Percentiles rank a stretch among this genome's conserved stretches.
phyloP scores from a whole-genome alignment of 2,888 invertebrate genomes.

The Pegoplata infirma region DNA sequence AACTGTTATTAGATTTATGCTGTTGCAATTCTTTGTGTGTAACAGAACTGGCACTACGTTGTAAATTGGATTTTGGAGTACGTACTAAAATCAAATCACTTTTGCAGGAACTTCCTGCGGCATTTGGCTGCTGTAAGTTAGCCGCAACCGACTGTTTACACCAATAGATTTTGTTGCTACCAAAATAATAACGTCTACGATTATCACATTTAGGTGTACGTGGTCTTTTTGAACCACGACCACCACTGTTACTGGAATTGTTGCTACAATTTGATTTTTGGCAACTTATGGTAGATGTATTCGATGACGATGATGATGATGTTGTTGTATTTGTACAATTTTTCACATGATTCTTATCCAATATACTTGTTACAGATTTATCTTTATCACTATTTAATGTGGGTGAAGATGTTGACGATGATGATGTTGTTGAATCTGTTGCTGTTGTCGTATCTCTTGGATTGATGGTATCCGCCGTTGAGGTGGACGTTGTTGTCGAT shows the following conservation, averaged over 20 bases:
- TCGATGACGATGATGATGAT: conserved; percentile 47
- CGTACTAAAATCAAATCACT: conserved; percentile 14
- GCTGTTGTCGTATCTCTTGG: conserved; percentile 33
- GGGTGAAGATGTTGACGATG: conserved; percentile 16
- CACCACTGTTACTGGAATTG: too few species aligned
- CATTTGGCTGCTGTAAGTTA: background rate
- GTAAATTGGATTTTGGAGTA: conserved; percentile 50
- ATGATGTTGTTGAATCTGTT: conserved; percentile 46
- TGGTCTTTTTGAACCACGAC: conserved; percentile 39
- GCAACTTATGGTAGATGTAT: conserved; percentile 57
- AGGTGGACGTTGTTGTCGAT: conserved; percentile 45
- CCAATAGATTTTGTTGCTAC: conserved; percentile 73
- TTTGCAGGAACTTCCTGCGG: conserved; percentile 18
- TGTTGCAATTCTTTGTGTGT: conserved; percentile 67
- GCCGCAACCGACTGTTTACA: conserved; percentile 68
- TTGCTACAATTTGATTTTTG: conserved; percentile 51
- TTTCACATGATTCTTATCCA: conserved; percentile 28
- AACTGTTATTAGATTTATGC: conserved; percentile 28
- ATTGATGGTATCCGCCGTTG: conserved; percentile 21
- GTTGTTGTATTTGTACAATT: conserved; percentile 36
- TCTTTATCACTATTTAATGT: conserved; percentile 55
- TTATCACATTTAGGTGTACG: conserved; percentile 57
- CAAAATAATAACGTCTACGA: conserved; percentile 70
- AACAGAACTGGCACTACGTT: conserved; percentile 70
- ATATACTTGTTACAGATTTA: conserved; percentile 34